Percentiles rank a stretch among this genome's conserved stretches.
These are phyloP conservation scores for Byasa hedistus DNA, from an alignment of 2,888 invertebrate genomes.

Conservation along the genomic window DNA sequence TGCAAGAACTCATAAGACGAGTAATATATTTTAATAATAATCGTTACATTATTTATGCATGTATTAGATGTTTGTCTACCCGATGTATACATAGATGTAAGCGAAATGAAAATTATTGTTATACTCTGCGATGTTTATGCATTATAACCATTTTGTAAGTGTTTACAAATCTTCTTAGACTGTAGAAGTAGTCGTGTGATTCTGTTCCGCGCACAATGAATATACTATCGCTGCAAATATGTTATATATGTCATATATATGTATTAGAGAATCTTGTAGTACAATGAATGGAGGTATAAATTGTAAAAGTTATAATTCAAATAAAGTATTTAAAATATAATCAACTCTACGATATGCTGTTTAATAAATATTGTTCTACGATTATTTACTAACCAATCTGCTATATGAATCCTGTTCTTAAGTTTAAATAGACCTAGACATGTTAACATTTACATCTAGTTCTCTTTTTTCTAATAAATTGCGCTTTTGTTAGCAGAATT, in stretches of 20 bases:
- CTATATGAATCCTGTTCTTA: too few relatives aligned
- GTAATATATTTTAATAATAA: too few relatives aligned
- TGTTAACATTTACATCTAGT: too few relatives aligned
- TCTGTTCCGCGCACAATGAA: conserved; percentile 3
- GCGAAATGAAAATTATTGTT: background rate
- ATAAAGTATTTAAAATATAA: too few relatives aligned
- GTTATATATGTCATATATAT: conserved; percentile 7
- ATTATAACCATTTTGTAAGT: conserved; percentile 15
- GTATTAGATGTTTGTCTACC: conserved; percentile 4
- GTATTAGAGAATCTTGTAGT: conserved; percentile 11
- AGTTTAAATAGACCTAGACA: too few relatives aligned
- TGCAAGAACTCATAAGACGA: too few relatives aligned
- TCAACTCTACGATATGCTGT: too few relatives aligned
- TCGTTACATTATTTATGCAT: conserved; percentile 1
- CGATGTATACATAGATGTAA: conserved; percentile 5
- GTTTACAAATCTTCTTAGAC: conserved; percentile 24
- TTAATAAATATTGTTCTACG: too few relatives aligned
- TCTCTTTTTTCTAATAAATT: too few relatives aligned
- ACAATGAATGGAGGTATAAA: conserved; percentile 3
- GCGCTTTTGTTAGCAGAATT: too few relatives aligned
- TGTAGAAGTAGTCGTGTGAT: conserved; percentile 19
- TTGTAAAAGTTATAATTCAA: background rate
- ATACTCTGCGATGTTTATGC: conserved; percentile 8
- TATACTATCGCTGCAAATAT: conserved; percentile 15
- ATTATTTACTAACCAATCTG: too few relatives aligned